These are phyloP conservation scores for Cochlearius cochlearius DNA, from an alignment of 2,113 vertebrate species.

Conservation along the genomic window DNA sequence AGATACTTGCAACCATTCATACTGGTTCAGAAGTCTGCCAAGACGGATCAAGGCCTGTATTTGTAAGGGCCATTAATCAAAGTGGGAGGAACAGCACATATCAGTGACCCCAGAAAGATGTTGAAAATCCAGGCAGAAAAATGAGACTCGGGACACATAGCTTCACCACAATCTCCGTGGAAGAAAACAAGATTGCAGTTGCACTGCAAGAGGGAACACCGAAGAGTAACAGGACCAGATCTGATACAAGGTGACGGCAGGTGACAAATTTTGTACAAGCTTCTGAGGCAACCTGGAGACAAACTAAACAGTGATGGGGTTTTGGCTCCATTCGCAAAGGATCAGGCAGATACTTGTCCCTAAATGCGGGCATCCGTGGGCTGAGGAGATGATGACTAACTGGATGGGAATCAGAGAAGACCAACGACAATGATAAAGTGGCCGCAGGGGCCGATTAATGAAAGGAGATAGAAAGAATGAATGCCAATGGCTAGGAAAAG, in stretches of 20 bases:
- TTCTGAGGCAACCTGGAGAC: background rate
- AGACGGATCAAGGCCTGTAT: background rate
- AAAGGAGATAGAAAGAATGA: background rate
- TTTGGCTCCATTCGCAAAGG: background rate
- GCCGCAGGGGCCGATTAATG: background rate
- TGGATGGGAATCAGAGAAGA: background rate
- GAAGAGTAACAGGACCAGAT: background rate
- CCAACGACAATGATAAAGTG: background rate
- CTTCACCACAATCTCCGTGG: background rate
- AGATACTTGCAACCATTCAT: background rate
- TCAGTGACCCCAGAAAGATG: background rate
- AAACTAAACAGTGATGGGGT: background rate
- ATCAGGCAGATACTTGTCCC: background rate
- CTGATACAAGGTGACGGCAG: background rate
- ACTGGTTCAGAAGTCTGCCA: background rate
- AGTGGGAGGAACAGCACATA: background rate
- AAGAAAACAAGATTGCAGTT: background rate
- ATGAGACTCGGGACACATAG: background rate
- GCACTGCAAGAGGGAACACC: background rate
- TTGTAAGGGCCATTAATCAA: background rate
- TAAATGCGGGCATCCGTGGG: background rate
- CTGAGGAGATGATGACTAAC: background rate
- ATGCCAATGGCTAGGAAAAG: background rate
- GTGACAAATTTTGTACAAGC: background rate
- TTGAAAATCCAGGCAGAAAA: background rate